Evolutionary conservation across 2,113 vertebrate species (phyloP), one percentile per base, ranked within the genome.

Genomic region (Otus sunia): DNA sequence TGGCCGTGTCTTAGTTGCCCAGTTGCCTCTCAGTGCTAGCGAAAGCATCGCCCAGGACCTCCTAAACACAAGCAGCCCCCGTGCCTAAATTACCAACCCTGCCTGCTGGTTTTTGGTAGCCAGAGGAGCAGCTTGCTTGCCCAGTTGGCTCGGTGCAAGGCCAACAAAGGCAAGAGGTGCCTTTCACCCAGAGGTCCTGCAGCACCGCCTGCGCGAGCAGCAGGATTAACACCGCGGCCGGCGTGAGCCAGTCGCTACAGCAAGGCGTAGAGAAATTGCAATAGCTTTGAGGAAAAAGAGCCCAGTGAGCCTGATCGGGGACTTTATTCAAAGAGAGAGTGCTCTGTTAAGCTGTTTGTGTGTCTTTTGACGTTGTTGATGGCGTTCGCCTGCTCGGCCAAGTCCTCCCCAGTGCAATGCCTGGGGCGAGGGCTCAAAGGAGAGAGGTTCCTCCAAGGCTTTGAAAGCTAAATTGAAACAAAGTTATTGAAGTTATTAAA

Each of bases 401-500:
- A 1, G 73, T 52, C 66, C 69, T 73, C 63, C 62, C 41, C 26
- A 53, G 32, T 9, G 13, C 43, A n/a, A 34, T 22, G 67, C 92
- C 84, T 75, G 36, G 52, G 88, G 86, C 86, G 55, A 86, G n/a
- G 76, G 50, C 56, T 91, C 47, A 14, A n/a, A 58, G 2, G 18
- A 63, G 75, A 71, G 77, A 81, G 47, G 32, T 56, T 91, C 86
- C 74, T 73, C 41, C 58, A 32, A n/a, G 1, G 18, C 34, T 88
- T 50, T 77, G 92, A 85, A 79, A 96, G 75, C 72, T 92, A 76
- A 94, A 83, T 63, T 92, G 93, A 94, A 96, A 58, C 8, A 18
- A 80, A 69, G 41, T 64, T 87, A 90, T 67, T 71, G 90, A 90
- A 94, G 94, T 92, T 71, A 96, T 92, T 94, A 86, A 91, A 97